phyloP scores from a whole-genome alignment of 2,888 invertebrate genomes.

The Xylota sylvarum region DNA sequence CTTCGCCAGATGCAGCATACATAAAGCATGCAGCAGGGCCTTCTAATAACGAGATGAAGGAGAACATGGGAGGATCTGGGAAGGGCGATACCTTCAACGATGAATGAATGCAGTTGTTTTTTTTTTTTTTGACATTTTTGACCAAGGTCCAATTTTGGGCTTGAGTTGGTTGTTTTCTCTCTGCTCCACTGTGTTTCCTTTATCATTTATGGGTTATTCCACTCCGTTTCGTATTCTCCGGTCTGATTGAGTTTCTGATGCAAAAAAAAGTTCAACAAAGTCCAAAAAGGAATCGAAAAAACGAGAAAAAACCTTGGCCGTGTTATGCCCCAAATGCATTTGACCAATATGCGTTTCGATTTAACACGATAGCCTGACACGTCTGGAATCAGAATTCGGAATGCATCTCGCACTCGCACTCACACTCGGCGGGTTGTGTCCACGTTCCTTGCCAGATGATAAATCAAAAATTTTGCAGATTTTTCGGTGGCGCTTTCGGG shows the following conservation, averaged over 20 bases:
- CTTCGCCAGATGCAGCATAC: conserved; percentile 69
- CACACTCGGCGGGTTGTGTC: conserved; percentile 43
- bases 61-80: conserved; percentile 52
- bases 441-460: conserved; percentile 76
- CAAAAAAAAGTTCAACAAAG: not conserved
- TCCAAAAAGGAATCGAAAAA: conserved; percentile 13
- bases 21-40: conserved; percentile 51
- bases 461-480: conserved; percentile 75
- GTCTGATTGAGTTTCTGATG: conserved; percentile 52
- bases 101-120: conserved; percentile 39
- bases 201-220: conserved; percentile 53
- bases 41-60: conserved; percentile 39
- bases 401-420: conserved; percentile 63
- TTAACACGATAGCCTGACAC: conserved; percentile 75
- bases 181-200: conserved; percentile 55
- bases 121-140: conserved; percentile 25
- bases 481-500: conserved; percentile 75
- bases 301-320: not conserved
- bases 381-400: conserved; percentile 65
- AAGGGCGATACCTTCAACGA: conserved; percentile 47
- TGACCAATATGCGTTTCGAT: conserved; percentile 76
- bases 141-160: conserved; percentile 55
- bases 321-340: conserved; percentile 66
- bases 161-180: conserved; percentile 46
- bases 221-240: conserved; percentile 58